Evolutionary conservation across 2,888 invertebrate species (phyloP), one percentile per base, ranked within the genome.

Genomic region (Itoplectis maculator): DNA sequence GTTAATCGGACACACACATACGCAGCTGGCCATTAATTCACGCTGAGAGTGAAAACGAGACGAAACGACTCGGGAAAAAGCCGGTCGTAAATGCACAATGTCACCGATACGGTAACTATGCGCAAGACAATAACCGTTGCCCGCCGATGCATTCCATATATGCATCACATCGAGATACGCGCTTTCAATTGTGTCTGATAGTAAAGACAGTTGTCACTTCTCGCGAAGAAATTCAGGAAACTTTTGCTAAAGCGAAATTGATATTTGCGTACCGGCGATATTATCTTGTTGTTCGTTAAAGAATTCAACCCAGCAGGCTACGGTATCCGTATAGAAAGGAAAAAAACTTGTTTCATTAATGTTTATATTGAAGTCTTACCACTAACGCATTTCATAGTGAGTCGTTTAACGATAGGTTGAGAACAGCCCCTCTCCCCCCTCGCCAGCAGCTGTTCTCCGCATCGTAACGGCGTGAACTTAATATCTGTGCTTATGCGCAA

Each of bases 301-400:
- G 9, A 51, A 9, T 51, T 18, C 8, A 0, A 9, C 9, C 8
- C 8, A 18, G 18, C 8, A 9, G 18, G 6, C 18, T 51, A 18
- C 49, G 18, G 4, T 7, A 8, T 9, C 13, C 54, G 54, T 20
- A 15, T 0, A 59, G 35, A 13, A 23, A 35, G 15, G 8, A 20
- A 42, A 13, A 29, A 42, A 40, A 72, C 51, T 40, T 42, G 9
- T 65, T 78, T 59, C 35, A 75, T 72, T 49, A 45, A 40, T 69
- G 47, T 42, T 66, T 82, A 65, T 65, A 45, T 35, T 47, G 29
- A 18, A 61, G 68, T 82, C 66, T 79, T 82, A 76, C 45, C 54
- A 65, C 40, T 82, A 72, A 76, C 29, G 75, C 68, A 70, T 63
- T 54, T 73, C 72, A 35, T 73, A 42, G 54, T 70, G 54, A 80